These are phyloP conservation scores for Rousettus leschenaultii DNA, from an alignment of 2,113 vertebrate genomes.

Conservation along the genomic window DNA sequence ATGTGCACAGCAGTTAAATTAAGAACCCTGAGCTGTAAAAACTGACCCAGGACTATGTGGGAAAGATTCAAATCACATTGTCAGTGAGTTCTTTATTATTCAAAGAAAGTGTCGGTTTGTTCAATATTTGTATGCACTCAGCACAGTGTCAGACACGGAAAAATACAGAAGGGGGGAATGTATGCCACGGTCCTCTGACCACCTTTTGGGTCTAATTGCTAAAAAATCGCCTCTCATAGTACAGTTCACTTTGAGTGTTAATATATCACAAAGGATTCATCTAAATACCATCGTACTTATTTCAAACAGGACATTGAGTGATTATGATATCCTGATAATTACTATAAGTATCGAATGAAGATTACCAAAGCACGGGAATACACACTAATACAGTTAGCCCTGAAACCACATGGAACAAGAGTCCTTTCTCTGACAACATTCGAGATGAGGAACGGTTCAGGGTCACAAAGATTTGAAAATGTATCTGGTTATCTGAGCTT, in stretches of 20 bases:
- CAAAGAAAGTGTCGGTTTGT: not conserved
- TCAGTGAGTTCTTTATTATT: constrained; percentile 1
- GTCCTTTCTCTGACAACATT: not conserved
- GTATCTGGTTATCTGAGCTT: constrained; percentile 14
- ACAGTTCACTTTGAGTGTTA: not conserved
- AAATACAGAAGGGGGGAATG: not conserved
- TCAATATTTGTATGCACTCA: not conserved
- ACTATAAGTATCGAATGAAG: not conserved
- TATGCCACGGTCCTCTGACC: not conserved
- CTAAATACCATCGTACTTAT: not conserved
- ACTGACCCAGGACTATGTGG: not conserved
- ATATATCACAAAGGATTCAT: constrained; percentile 4
- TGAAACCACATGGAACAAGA: not conserved
- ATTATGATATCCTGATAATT: constrained; percentile 8
- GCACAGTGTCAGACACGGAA: not conserved
- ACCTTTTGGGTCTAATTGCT: not conserved
- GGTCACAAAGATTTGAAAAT: constrained; percentile 25
- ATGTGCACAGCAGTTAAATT: not conserved
- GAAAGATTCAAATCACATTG: not conserved
- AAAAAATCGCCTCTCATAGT: not conserved
- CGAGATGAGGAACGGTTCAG: not conserved
- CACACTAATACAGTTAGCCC: not conserved
- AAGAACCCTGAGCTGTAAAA: not conserved
- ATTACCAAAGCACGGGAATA: not conserved
- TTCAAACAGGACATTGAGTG: constrained; percentile 14